These are phyloP conservation scores for Urocynchramus pylzowi DNA, from an alignment of 2,113 vertebrate genomes.

Conservation along the genomic window DNA sequence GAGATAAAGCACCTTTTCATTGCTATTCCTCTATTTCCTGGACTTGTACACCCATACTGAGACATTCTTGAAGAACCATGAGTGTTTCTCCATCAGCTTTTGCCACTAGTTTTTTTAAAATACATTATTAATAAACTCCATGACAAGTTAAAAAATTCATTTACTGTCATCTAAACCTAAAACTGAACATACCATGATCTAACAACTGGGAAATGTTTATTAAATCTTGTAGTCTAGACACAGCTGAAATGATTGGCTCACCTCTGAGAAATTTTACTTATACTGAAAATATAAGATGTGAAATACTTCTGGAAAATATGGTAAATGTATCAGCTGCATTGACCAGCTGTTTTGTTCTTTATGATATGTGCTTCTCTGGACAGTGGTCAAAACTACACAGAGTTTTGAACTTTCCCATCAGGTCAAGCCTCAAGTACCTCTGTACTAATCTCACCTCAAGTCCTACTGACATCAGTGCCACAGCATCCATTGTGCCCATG, in stretches of 20 bases:
- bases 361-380: not conserved
- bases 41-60: not conserved
- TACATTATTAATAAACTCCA: not conserved
- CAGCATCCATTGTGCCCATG: accelerated
- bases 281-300: not conserved
- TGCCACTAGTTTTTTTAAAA: not conserved
- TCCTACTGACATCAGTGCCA: not conserved
- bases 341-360: not conserved
- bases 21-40: not conserved
- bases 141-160: not conserved
- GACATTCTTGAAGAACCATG: not conserved
- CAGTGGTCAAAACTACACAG: not conserved
- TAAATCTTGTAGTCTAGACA: not conserved
- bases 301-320: not conserved
- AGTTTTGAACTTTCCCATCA: not conserved
- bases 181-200: not conserved
- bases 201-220: not conserved
- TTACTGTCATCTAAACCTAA: not conserved
- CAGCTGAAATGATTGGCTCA: not conserved
- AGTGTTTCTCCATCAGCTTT: not conserved
- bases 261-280: not conserved
- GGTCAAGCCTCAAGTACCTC: not conserved
- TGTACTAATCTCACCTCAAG: not conserved
- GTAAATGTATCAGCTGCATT: not conserved
- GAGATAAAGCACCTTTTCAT: not conserved